Base-by-base conservation (phyloP, 2,888 invertebrate genomes). In the Epicampocera succincta region DNA sequence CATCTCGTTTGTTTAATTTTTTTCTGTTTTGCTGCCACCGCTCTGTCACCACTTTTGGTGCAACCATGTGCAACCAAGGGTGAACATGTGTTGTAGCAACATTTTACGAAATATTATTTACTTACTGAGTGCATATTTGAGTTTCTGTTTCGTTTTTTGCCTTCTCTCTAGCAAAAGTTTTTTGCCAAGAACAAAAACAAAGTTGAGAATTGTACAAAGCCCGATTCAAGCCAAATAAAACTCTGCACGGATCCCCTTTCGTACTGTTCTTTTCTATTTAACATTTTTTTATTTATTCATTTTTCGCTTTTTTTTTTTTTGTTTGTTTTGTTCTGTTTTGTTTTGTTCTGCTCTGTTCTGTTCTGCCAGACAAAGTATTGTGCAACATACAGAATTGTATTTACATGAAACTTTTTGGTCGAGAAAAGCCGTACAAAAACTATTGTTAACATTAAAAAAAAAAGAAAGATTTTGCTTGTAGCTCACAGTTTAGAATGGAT, bases 11-110 rank as follows among this genome's bases (percentile, higher is more conserved):
- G n/a, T 63, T 40, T 61, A 25, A 12, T 13, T 15, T 56, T 15
- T 21, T 44, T 42, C 54, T 60, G 44, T 40, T 80, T 58, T 5
- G 3, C 21, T 29, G 46, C 77, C 68, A 73, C 63, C 21, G 13
- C 44, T 17, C 61, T 77, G 81, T 74, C 81, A 82, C 76, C 73
- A 82, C 76, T 84, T 80, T 46, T 60, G 79, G 73, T 84, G 82
- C 82, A 84, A 42, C 72, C 79, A 84, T 69, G 79, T 82, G 82
- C 79, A 84, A 65, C 78, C 73, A 73, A 69, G 65, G 68, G 54
- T 73, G 69, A 69, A 72, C 76, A 76, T 82, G 65, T 54, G 46
- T 21, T 76, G 68, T 73, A 78, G 74, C 74, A 77, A 77, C 54
- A 78, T 74, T 66, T 40, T 58, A 40, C 73, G 58, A 81, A 56